phyloP scores from a whole-genome alignment of 2,113 vertebrate genomes.

The Amphilophus citrinellus region DNA sequence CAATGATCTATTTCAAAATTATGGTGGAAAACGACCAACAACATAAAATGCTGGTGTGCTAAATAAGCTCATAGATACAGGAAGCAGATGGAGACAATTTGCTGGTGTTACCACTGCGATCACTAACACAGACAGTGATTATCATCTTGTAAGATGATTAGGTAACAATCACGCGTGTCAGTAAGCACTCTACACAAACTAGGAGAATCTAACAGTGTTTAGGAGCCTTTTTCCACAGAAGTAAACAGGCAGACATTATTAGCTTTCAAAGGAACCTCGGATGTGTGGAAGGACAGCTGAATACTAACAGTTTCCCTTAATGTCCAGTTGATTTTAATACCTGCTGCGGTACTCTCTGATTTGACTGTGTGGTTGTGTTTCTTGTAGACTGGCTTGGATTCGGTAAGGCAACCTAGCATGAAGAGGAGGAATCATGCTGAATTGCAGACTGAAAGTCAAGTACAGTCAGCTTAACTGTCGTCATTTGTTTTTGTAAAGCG shows the following conservation, averaged over 20 bases:
- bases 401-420: constrained; percentile 1
- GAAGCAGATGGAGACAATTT: constrained; percentile 26
- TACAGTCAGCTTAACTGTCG: background rate
- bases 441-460: constrained; percentile 12
- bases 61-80: background rate
- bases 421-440: constrained; percentile 1
- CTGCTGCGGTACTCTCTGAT: background rate
- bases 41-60: background rate
- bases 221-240: background rate
- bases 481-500: background rate
- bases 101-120: constrained; percentile 55
- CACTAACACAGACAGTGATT: constrained; percentile 35
- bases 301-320: constrained; percentile 5
- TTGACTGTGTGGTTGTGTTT: constrained; percentile 1
- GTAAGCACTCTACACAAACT: constrained; percentile 5
- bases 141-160: constrained; percentile 36
- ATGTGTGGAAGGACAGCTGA: constrained; percentile 5
- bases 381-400: constrained; percentile 4
- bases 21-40: background rate
- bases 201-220: constrained; percentile 6
- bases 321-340: constrained; percentile 3
- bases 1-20: constrained; percentile 43
- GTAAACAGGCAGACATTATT: background rate
- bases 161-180: constrained; percentile 18
- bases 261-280: background rate